Conservation (phyloP, 2,797 vertebrate species). For the Streptopelia turtur region DNA sequence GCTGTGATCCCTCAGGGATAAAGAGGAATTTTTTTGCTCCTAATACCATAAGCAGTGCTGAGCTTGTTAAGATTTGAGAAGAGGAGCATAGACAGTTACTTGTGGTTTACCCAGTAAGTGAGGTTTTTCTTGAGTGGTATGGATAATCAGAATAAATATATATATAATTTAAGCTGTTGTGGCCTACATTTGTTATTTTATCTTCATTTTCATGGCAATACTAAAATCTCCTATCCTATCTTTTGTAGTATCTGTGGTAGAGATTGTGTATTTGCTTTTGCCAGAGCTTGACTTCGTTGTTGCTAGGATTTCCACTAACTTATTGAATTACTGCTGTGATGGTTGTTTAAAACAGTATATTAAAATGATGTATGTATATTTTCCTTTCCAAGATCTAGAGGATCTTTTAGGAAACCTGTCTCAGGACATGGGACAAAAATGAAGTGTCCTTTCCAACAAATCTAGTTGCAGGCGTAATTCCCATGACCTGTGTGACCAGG, state of each 20-base stretch:
- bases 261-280: neutral
- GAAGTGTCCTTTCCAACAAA: neutral
- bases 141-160: neutral
- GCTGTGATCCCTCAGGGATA: conserved; percentile 14
- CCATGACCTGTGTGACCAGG: neutral
- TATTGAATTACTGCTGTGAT: neutral
- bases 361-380: neutral
- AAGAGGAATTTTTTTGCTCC: conserved; percentile 43
- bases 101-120: neutral
- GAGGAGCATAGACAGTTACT: neutral
- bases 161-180: neutral
- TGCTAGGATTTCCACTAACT: neutral
- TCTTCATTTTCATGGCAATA: neutral
- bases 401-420: neutral
- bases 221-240: neutral
- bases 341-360: neutral
- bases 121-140: neutral
- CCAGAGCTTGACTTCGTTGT: neutral
- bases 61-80: conserved; percentile 14
- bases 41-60: neutral
- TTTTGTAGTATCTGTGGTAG: neutral
- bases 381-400: neutral
- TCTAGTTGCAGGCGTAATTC: neutral
- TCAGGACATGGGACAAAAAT: neutral
- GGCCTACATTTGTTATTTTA: neutral